Evolutionary conservation across 2,113 vertebrate genomes (phyloP).

Genomic region (Zosterops borbonicus): DNA sequence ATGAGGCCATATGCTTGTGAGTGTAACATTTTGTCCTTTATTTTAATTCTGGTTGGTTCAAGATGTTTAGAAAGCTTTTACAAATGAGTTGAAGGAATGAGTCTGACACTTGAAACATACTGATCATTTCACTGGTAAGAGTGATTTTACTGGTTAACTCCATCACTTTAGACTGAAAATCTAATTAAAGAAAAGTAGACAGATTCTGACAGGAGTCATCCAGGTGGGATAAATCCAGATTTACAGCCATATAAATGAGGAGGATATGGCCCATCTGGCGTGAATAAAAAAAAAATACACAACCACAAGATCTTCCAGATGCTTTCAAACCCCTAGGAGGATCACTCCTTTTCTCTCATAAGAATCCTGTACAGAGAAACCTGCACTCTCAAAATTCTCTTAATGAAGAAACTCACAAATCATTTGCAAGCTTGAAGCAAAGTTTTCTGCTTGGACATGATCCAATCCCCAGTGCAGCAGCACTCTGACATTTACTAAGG

Average conservation of each 20-base stretch:
- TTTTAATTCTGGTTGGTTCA: background rate
- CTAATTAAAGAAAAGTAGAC: background rate
- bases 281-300: background rate
- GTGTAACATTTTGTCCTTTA: background rate
- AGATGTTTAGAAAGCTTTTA: background rate
- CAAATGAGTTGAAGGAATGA: background rate
- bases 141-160: background rate
- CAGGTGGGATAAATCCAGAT: background rate
- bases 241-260: background rate
- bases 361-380: background rate
- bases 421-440: background rate
- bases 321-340: background rate
- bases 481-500: background rate
- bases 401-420: background rate
- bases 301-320: background rate
- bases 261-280: background rate
- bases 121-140: background rate
- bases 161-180: background rate
- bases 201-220: background rate
- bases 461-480: background rate
- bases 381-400: background rate
- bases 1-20: background rate
- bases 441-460: background rate
- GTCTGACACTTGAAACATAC: background rate
- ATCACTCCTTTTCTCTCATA: background rate